phyloP scores from a whole-genome alignment of 1,140 invertebrate species.

The Colletes gigas region DNA sequence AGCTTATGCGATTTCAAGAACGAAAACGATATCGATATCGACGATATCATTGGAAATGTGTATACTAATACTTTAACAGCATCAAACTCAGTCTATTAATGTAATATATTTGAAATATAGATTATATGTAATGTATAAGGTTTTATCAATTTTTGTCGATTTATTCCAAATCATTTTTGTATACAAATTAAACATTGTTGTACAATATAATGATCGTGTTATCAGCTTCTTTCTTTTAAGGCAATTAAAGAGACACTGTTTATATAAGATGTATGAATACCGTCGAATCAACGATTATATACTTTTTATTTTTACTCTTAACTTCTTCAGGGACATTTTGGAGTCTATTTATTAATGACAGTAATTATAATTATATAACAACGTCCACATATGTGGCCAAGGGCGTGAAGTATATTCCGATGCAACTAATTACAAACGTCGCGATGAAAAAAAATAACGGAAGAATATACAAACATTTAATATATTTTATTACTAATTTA shows the following conservation, averaged over 20 bases:
- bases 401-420: conserved; percentile 26
- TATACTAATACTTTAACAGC: background rate
- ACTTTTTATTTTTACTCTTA: conserved; percentile 7
- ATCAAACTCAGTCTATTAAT: too few relatives aligned
- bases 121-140: too few relatives aligned
- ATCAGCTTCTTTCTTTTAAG: conserved; percentile 25
- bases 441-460: background rate
- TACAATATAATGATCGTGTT: conserved; percentile 36
- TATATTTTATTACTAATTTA: conserved; percentile 9
- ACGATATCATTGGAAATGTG: background rate
- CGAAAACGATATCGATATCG: background rate
- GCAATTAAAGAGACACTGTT: conserved; percentile 19
- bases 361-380: too few relatives aligned
- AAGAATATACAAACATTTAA: background rate
- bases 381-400: too few relatives aligned
- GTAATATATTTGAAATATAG: too few relatives aligned
- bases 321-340: too few relatives aligned
- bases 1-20: background rate
- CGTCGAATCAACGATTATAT: too few relatives aligned
- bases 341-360: too few relatives aligned
- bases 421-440: conserved; percentile 16
- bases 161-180: conserved; percentile 48
- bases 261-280: conserved; percentile 32
- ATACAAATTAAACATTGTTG: conserved; percentile 52
- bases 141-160: conserved; percentile 1